Percentiles rank a stretch among this genome's conserved stretches.
phyloP scores from a whole-genome alignment of 37 sponge, comb jelly and placozoan genomes.

The Lycopodina hypogea region DNA sequence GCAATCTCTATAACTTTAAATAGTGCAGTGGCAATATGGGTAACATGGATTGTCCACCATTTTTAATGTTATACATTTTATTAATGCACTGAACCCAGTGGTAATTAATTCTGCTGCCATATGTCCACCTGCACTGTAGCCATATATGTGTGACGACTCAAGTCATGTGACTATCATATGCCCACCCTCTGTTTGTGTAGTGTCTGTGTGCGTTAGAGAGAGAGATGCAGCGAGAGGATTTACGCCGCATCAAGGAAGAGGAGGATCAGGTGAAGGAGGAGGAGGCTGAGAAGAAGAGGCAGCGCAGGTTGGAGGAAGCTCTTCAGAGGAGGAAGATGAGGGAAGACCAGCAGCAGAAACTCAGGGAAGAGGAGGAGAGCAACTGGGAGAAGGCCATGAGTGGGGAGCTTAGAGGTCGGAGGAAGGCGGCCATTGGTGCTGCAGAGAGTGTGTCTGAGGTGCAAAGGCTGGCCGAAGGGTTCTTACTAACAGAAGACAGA shows the following conservation, averaged over 20 bases:
- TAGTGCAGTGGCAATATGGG: too few species aligned
- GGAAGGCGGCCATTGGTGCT: constrained; percentile 69
- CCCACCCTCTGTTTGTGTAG: constrained; percentile 11
- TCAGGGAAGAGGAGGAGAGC: constrained; percentile 63
- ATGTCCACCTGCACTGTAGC: too few species aligned
- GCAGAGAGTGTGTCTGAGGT: constrained; percentile 51
- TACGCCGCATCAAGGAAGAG: constrained; percentile 40
- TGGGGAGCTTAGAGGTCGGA: constrained; percentile 64
- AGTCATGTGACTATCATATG: background rate
- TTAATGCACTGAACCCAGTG: too few species aligned
- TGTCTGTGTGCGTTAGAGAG: constrained; percentile 42
- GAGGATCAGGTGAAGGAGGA: constrained; percentile 40
- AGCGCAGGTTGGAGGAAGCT: constrained; percentile 46
- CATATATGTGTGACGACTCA: too few species aligned
- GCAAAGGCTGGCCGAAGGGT: constrained; percentile 11
- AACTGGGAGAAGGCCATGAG: constrained; percentile 72
- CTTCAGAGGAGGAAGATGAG: constrained; percentile 33
- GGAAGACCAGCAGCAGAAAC: constrained; percentile 56
- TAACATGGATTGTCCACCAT: too few species aligned
- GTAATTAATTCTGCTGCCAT: too few species aligned
- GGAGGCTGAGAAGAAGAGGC: constrained; percentile 60
- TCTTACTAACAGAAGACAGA: constrained; percentile 20
- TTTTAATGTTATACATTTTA: too few species aligned
- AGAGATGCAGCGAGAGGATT: constrained; percentile 63
- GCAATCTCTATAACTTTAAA: too few species aligned